phyloP scores from a whole-genome alignment of 2,888 invertebrate genomes.

The Acrocera orbiculus region DNA sequence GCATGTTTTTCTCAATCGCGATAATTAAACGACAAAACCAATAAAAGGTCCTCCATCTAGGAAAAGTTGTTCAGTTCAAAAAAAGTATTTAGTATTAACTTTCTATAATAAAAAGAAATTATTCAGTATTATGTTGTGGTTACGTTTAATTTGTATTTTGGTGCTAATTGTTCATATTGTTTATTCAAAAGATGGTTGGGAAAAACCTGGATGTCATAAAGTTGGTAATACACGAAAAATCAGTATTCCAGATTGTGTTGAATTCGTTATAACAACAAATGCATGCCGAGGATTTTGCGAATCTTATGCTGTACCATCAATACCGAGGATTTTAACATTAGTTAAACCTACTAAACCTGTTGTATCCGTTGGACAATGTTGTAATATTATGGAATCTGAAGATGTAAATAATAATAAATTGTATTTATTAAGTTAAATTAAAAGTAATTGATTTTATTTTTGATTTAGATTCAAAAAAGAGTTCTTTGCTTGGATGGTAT shows the following conservation, averaged over 20 bases:
- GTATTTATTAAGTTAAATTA: conserved; percentile 1
- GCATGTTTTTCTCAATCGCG: too few species aligned
- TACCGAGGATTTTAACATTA: conserved; percentile 20
- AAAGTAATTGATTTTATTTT: not conserved
- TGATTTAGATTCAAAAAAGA: conserved; percentile 46
- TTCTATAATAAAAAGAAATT: too few species aligned
- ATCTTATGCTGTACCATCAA: conserved; percentile 70
- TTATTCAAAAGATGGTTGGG: too few species aligned
- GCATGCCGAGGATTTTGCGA: conserved; percentile 77
- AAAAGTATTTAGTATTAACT: too few species aligned
- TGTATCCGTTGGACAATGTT: conserved; percentile 71
- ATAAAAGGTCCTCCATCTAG: too few species aligned
- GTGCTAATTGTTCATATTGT: too few species aligned
- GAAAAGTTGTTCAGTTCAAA: too few species aligned
- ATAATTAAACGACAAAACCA: too few species aligned
- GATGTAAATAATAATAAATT: conserved; percentile 38
- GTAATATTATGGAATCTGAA: conserved; percentile 78
- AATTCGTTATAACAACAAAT: conserved; percentile 69
- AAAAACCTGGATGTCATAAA: conserved; percentile 62
- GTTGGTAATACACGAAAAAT: conserved; percentile 66
- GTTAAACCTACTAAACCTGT: conserved; percentile 41
- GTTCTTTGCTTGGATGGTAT: conserved; percentile 65
- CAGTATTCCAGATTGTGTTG: conserved; percentile 67
- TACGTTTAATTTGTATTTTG: too few species aligned
- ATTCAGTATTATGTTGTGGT: too few species aligned